These are phyloP conservation scores for Otocyon megalotis DNA, from an alignment of 2,113 vertebrate genomes.

Conservation along the genomic window DNA sequence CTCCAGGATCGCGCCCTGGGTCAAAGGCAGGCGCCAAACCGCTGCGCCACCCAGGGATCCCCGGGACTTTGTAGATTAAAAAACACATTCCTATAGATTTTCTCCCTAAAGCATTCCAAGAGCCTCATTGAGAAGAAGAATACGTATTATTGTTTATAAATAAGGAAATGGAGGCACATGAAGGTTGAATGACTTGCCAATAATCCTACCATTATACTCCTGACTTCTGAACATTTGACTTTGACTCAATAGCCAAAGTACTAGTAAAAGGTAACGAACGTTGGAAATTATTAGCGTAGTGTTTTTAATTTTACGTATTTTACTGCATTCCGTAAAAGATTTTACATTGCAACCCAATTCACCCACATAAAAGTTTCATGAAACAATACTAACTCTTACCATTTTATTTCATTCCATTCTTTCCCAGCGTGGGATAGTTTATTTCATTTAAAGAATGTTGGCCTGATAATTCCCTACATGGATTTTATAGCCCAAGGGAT, in stretches of 20 bases:
- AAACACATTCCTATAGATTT: background rate
- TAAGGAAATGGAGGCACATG: background rate
- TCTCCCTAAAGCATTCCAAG: background rate
- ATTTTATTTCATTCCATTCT: background rate
- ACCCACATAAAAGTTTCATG: background rate
- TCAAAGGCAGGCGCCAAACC: too few relatives aligned
- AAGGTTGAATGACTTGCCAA: background rate
- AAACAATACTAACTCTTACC: background rate
- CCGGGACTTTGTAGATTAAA: background rate
- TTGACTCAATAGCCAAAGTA: background rate
- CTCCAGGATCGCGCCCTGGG: too few relatives aligned
- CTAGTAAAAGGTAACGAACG: background rate
- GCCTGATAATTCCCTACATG: background rate
- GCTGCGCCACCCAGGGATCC: too few relatives aligned
- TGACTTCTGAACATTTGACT: background rate
- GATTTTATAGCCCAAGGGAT: background rate
- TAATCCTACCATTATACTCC: background rate
- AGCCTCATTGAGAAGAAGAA: background rate
- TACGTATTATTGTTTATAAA: background rate
- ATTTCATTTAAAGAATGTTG: background rate
- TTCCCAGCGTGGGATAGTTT: background rate
- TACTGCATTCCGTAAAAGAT: background rate
- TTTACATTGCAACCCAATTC: background rate
- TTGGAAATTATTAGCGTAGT: background rate
- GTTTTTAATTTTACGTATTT: background rate